These are phyloP conservation scores for Scophthalmus maximus DNA, from an alignment of 2,113 vertebrate species.

Conservation along the genomic window DNA sequence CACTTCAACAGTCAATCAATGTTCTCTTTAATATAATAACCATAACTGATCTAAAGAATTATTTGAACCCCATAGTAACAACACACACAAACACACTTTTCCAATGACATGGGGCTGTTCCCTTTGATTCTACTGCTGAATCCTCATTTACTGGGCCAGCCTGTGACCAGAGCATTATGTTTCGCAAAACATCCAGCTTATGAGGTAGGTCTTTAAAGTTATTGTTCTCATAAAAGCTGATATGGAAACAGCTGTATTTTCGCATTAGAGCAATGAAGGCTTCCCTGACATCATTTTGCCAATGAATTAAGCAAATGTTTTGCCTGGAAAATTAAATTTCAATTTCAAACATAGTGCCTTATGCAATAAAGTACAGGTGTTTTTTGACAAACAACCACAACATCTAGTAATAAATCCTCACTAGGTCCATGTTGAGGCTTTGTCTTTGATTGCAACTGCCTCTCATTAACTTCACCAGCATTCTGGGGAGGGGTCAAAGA, in stretches of 20 bases:
- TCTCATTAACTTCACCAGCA: neutral
- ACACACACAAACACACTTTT: neutral
- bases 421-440: neutral
- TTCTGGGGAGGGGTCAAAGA: neutral
- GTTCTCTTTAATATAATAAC: neutral
- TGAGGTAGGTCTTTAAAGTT: conserved; percentile 26
- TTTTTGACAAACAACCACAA: neutral
- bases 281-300: neutral
- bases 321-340: neutral
- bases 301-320: neutral
- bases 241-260: conserved; percentile 28
- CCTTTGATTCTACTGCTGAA: neutral
- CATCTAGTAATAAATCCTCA: neutral
- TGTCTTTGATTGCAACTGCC: neutral
- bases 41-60: neutral
- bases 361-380: neutral
- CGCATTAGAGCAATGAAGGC: neutral
- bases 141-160: conserved; percentile 3
- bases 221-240: conserved; percentile 31
- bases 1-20: neutral
- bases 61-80: neutral
- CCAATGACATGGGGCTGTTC: neutral
- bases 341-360: neutral
- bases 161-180: conserved; percentile 1
- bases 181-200: conserved; percentile 19